Conservation (phyloP, 2,797 vertebrate species). For the Dromococcyx pavoninus region DNA sequence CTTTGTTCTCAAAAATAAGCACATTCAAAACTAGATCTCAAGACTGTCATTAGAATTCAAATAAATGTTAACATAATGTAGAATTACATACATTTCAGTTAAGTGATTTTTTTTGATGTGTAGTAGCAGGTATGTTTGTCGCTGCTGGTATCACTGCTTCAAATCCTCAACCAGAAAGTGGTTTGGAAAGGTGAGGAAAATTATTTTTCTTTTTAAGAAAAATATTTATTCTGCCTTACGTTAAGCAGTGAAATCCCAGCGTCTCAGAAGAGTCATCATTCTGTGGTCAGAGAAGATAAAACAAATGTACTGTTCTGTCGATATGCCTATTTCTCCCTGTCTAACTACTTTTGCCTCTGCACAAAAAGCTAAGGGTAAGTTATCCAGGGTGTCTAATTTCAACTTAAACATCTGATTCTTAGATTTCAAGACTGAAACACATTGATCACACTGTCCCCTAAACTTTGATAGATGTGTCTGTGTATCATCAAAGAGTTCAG, state of each 20-base stretch:
- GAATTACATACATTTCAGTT: background rate
- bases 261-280: background rate
- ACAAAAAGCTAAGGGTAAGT: background rate
- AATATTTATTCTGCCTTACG: background rate
- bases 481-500: background rate
- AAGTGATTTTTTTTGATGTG: background rate
- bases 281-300: background rate
- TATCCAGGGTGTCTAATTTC: background rate
- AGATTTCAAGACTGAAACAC: background rate
- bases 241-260: background rate
- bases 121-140: background rate
- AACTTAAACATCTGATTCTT: background rate
- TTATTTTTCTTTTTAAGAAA: background rate
- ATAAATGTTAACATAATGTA: conserved; percentile 36
- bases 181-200: background rate
- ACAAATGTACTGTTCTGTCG: background rate
- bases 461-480: background rate
- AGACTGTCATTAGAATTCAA: conserved; percentile 56
- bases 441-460: background rate
- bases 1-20: conserved; percentile 43
- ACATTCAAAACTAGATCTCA: conserved; percentile 39
- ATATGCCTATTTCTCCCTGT: background rate
- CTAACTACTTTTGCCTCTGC: background rate
- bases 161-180: background rate
- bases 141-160: background rate